Conservation (phyloP, 2,888 invertebrate genomes). For the Tachina lurida region DNA sequence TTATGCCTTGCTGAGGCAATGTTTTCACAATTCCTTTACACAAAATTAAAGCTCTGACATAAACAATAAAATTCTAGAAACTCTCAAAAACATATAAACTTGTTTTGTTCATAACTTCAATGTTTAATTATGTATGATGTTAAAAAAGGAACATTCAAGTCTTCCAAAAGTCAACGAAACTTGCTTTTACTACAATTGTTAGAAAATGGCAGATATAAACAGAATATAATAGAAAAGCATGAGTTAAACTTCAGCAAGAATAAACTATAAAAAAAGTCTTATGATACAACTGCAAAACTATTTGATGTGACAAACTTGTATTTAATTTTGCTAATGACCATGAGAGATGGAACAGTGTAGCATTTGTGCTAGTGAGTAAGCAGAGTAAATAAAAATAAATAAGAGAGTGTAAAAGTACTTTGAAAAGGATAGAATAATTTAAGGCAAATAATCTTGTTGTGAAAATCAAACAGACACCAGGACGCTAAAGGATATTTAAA, state of each 20-base stretch:
- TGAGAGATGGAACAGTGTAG: constrained; percentile 37
- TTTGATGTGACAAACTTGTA: constrained; percentile 70
- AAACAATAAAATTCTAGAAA: constrained; percentile 24
- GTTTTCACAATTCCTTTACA: constrained; percentile 24
- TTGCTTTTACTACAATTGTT: not conserved
- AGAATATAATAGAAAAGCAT: constrained; percentile 11
- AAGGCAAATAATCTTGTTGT: constrained; percentile 14
- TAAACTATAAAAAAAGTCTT: constrained; percentile 26
- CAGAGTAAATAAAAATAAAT: not conserved
- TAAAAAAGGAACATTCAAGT: constrained; percentile 37
- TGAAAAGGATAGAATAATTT: not conserved
- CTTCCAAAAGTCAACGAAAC: not conserved
- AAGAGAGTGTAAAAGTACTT: not conserved
- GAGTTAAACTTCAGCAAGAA: constrained; percentile 38
- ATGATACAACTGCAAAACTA: constrained; percentile 56
- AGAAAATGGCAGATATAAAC: not conserved
- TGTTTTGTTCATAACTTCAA: not conserved
- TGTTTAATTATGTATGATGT: constrained; percentile 44
- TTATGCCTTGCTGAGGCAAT: constrained; percentile 24
- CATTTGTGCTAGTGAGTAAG: not conserved
- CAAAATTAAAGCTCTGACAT: constrained; percentile 19
- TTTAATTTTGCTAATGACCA: constrained; percentile 73
- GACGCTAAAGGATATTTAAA: constrained; percentile 38
- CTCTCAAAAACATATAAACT: constrained; percentile 5
- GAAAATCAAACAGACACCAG: constrained; percentile 1